These are phyloP conservation scores for Nomada hirtipes DNA, from an alignment of 2,888 invertebrate species.

Conservation along the genomic window DNA sequence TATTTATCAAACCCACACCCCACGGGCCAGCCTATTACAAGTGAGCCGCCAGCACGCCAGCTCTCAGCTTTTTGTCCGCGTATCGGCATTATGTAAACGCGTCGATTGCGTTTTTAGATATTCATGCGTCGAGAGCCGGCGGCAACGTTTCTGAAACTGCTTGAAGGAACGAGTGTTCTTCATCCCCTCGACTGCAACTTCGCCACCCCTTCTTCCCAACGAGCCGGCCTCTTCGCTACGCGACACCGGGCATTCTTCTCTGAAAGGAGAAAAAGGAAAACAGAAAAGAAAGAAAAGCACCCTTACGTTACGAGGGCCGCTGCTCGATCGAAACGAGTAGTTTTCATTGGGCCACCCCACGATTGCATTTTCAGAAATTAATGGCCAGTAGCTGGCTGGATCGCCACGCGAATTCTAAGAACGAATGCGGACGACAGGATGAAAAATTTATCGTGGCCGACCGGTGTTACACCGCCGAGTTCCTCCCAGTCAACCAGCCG, in stretches of 20 bases:
- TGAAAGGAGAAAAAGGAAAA: not conserved
- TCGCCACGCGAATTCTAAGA: constrained; percentile 70
- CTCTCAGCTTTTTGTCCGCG: constrained; percentile 37
- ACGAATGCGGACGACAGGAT: constrained; percentile 76
- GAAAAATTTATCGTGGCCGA: constrained; percentile 78
- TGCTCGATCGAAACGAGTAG: constrained; percentile 16
- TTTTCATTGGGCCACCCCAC: not conserved
- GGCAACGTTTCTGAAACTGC: not conserved
- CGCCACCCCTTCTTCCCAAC: not conserved
- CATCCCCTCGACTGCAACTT: not conserved
- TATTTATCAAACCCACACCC: constrained; percentile 1
- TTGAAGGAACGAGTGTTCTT: constrained; percentile 1
- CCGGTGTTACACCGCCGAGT: constrained; percentile 35
- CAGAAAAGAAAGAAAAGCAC: too few species aligned
- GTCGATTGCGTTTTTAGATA: constrained; percentile 78
- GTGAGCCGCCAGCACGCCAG: too few species aligned
- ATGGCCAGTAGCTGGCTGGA: constrained; percentile 40
- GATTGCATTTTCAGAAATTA: constrained; percentile 68
- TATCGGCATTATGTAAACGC: constrained; percentile 26
- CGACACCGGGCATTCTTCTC: not conserved
- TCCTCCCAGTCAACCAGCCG: constrained; percentile 38
- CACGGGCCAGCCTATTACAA: not conserved
- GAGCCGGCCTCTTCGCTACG: not conserved
- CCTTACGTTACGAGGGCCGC: not conserved
- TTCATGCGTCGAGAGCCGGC: constrained; percentile 69